These are phyloP conservation scores for Panorpa germanica DNA, from an alignment of 2,888 invertebrate genomes.

Conservation along the genomic window DNA sequence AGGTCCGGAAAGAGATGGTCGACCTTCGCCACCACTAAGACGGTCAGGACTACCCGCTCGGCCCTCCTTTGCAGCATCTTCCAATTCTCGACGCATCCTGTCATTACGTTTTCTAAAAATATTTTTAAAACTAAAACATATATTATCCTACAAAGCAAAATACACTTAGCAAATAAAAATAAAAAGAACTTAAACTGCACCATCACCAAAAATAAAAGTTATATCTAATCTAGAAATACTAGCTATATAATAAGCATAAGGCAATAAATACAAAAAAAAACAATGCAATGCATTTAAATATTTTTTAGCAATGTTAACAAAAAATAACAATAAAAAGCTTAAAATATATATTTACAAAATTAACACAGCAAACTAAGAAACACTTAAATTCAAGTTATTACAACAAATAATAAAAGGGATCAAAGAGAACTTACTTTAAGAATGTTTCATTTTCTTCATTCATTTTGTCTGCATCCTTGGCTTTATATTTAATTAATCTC, in stretches of 20 bases:
- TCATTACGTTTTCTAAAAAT: slow-evolving; percentile 73
- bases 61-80: slow-evolving; percentile 73
- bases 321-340: slow-evolving; percentile 5
- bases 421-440: slow-evolving; percentile 46
- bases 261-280: slow-evolving; percentile 8
- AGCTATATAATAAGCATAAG: slow-evolving; percentile 8
- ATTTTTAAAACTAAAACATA: no score
- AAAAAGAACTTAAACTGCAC: slow-evolving; percentile 10
- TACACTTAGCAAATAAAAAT: slow-evolving; percentile 7
- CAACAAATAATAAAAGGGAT: background rate
- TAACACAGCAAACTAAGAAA: slow-evolving; percentile 6
- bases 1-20: slow-evolving; percentile 5
- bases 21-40: slow-evolving; percentile 11
- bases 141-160: background rate
- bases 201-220: slow-evolving; percentile 8
- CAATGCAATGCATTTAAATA: slow-evolving; percentile 11
- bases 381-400: slow-evolving; percentile 1
- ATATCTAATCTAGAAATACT: slow-evolving; percentile 5
- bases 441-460: slow-evolving; percentile 94
- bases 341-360: slow-evolving; percentile 1
- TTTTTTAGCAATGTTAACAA: slow-evolving; percentile 7
- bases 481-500: slow-evolving; percentile 77
- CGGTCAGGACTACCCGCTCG: slow-evolving; percentile 20
- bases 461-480: slow-evolving; percentile 87
- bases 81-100: slow-evolving; percentile 74